A percentile compares a stretch with the other conserved stretches of the same genome.
These are phyloP conservation scores for Triplophysa yarkandensis DNA, from an alignment of 2,797 vertebrate species.

Conservation along the genomic window DNA sequence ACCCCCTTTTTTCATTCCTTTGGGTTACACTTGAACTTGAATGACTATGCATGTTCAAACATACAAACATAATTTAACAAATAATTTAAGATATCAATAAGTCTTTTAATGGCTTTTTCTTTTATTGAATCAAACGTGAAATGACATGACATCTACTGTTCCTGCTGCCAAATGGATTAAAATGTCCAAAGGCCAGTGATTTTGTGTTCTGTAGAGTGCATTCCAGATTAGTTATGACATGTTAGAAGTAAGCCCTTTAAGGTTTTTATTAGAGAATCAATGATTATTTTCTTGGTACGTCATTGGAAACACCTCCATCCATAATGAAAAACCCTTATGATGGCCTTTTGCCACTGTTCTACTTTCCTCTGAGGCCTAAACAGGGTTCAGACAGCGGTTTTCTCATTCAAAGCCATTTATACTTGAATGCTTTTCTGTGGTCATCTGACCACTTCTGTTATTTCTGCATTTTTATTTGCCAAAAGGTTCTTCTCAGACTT, in stretches of 20 bases:
- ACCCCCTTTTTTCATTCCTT: neutral
- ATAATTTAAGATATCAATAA: neutral
- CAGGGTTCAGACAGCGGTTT: neutral
- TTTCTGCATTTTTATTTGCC: neutral
- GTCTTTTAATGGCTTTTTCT: neutral
- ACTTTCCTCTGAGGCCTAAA: neutral
- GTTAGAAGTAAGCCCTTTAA: neutral
- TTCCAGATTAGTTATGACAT: neutral
- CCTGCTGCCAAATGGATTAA: neutral
- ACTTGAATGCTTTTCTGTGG: neutral
- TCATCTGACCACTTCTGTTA: neutral
- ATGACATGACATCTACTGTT: neutral
- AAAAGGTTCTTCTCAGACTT: neutral
- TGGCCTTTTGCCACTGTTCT: neutral
- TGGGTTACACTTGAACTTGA: neutral
- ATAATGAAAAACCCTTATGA: neutral
- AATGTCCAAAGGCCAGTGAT: neutral
- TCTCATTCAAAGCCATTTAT: neutral
- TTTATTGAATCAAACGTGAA: neutral
- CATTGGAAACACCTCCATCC: neutral
- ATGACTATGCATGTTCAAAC: neutral
- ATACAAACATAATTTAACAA: neutral
- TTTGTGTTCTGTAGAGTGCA: neutral
- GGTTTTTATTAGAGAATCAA: neutral
- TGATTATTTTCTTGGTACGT: too few relatives aligned